Conservation (phyloP, 2,797 vertebrate genomes). For the Gadopsis marmoratus region DNA sequence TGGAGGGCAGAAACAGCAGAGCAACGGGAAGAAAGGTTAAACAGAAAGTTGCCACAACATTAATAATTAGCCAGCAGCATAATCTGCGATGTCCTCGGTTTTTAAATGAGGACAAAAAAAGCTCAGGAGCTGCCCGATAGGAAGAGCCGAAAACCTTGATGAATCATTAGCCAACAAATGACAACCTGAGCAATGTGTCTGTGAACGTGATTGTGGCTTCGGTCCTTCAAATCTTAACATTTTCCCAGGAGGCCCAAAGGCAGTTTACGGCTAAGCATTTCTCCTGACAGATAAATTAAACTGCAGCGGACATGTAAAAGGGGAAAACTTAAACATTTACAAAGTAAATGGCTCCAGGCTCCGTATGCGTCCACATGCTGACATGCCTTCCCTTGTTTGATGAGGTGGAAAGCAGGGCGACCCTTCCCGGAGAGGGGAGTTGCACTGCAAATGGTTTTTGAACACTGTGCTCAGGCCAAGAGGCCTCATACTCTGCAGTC, state of each 20-base stretch:
- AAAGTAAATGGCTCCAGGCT: conserved; percentile 27
- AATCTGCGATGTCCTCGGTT: conserved; percentile 48
- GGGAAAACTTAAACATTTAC: conserved; percentile 37
- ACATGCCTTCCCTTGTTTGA: conserved; percentile 61
- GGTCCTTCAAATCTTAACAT: neutral
- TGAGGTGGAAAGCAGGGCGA: conserved; percentile 46
- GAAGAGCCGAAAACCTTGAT: conserved; percentile 25
- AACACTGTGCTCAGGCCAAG: conserved; percentile 49
- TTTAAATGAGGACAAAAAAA: conserved; percentile 48
- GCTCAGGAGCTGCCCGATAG: conserved; percentile 25
- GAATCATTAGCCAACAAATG: conserved; percentile 53
- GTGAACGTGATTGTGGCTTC: neutral
- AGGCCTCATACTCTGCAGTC: conserved; percentile 59
- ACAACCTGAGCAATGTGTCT: conserved; percentile 28
- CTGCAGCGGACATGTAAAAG: neutral
- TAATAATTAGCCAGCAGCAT: conserved; percentile 66
- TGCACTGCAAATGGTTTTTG: conserved; percentile 37
- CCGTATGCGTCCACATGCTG: conserved; percentile 33
- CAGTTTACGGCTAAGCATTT: neutral
- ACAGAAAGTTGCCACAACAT: conserved; percentile 58
- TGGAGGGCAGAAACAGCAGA: neutral
- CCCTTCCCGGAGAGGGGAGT: conserved; percentile 47
- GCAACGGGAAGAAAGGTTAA: conserved; percentile 39
- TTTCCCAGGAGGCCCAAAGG: conserved; percentile 8
- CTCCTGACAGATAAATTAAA: conserved; percentile 31